A percentile compares a stretch with the other conserved stretches of the same genome.
Evolutionary conservation across 2,113 vertebrate species (phyloP).

Genomic region (Platanista minor): DNA sequence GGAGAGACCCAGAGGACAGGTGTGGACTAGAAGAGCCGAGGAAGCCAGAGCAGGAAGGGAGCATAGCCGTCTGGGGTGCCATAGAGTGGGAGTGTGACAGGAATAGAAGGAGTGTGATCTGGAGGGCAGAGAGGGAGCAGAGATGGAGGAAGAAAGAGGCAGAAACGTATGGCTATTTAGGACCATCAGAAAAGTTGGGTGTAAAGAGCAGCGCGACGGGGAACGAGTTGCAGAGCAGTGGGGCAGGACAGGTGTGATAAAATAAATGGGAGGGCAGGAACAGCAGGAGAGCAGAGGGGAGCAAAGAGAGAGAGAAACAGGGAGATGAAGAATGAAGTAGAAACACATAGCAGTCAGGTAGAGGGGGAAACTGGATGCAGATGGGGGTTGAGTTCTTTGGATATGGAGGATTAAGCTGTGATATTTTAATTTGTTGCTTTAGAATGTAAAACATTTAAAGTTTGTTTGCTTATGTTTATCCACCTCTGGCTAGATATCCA

Average conservation of each 20-base stretch:
- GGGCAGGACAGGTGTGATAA: no score
- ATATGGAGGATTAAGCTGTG: no score
- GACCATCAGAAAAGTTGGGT: not conserved
- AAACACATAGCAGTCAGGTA: no score
- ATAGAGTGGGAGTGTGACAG: not conserved
- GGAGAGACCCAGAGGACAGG: not conserved
- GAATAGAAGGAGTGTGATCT: not conserved
- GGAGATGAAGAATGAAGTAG: no score
- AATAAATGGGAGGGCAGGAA: not conserved
- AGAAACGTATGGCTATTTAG: not conserved
- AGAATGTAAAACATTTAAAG: no score
- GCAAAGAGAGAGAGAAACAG: no score
- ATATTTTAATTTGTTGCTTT: no score
- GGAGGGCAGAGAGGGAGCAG: not conserved
- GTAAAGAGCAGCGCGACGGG: not conserved
- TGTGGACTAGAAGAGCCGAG: not conserved
- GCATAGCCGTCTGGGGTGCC: not conserved
- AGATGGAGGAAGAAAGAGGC: not conserved
- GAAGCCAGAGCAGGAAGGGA: not conserved
- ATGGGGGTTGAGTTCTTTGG: no score
- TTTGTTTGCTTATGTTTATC: no score
- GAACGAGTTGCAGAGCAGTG: not conserved
- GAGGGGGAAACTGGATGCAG: no score
- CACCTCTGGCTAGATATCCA: no score
- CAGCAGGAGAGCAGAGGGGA: not conserved